Evolutionary conservation across 2,113 vertebrate genomes (phyloP).

Genomic region (Hydropotes inermis): DNA sequence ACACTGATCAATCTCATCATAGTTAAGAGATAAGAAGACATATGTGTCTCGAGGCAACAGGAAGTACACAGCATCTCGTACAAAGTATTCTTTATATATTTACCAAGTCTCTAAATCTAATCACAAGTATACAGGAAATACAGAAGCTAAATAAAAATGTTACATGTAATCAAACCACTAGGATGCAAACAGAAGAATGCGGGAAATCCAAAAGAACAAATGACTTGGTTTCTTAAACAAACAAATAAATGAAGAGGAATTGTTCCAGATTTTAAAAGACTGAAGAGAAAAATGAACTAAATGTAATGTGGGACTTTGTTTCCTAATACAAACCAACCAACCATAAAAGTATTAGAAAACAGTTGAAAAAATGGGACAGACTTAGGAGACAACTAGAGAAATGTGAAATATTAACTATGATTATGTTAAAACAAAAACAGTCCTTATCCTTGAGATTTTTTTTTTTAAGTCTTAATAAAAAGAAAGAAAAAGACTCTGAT

Average conservation of each 20-base stretch:
- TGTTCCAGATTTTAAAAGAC: constrained; percentile 7
- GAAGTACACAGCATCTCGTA: neutral
- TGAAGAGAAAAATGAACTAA: neutral
- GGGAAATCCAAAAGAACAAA: neutral
- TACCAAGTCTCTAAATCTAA: neutral
- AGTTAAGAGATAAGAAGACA: neutral
- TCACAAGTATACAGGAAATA: neutral
- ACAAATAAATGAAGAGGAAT: neutral
- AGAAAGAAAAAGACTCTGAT: neutral
- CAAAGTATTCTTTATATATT: neutral
- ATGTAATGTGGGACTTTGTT: neutral
- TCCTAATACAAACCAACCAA: neutral
- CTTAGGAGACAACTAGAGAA: neutral
- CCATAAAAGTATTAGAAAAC: neutral
- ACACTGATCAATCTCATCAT: neutral
- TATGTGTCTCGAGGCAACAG: neutral
- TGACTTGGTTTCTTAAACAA: neutral
- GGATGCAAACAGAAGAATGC: neutral
- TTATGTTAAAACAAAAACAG: constrained; percentile 20
- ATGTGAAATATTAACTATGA: neutral
- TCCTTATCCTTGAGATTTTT: neutral
- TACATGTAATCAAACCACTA: neutral
- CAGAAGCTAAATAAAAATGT: neutral
- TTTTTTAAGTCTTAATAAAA: neutral
- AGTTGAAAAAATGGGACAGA: neutral